These are phyloP conservation scores for Colossoma macropomum DNA, from an alignment of 2,113 vertebrate genomes.

Conservation along the genomic window DNA sequence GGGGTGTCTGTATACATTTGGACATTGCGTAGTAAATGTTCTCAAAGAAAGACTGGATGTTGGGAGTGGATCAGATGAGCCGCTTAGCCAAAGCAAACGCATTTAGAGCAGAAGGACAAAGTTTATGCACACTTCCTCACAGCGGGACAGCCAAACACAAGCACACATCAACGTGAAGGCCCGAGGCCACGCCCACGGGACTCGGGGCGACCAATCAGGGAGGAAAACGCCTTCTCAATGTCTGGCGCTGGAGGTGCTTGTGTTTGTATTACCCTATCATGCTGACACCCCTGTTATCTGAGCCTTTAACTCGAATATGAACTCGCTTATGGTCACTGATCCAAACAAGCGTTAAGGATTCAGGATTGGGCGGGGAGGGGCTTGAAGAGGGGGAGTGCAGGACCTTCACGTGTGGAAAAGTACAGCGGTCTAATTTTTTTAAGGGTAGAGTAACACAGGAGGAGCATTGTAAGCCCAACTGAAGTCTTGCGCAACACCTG, in stretches of 20 bases:
- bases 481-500: conserved; percentile 46
- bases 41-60: no score
- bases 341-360: conserved; percentile 20
- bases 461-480: conserved; percentile 12
- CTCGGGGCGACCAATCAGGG: conserved; percentile 40
- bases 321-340: neutral
- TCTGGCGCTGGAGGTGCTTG: neutral
- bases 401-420: conserved; percentile 69
- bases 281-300: conserved; percentile 39
- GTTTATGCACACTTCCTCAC: no score
- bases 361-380: conserved; percentile 10
- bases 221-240: conserved; percentile 33
- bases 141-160: neutral
- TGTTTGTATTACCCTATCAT: conserved; percentile 26
- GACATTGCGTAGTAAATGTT: no score
- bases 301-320: conserved; percentile 38
- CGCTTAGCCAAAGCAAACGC: no score
- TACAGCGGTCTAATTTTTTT: conserved; percentile 59
- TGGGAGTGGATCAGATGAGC: no score
- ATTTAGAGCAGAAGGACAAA: neutral
- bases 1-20: no score
- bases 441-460: conserved; percentile 5
- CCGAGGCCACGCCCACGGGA: neutral
- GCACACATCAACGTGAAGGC: neutral
- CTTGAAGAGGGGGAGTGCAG: conserved; percentile 15